These are phyloP conservation scores for Ptychochromis oligacanthus DNA, from an alignment of 2,113 vertebrate species.

Conservation along the genomic window DNA sequence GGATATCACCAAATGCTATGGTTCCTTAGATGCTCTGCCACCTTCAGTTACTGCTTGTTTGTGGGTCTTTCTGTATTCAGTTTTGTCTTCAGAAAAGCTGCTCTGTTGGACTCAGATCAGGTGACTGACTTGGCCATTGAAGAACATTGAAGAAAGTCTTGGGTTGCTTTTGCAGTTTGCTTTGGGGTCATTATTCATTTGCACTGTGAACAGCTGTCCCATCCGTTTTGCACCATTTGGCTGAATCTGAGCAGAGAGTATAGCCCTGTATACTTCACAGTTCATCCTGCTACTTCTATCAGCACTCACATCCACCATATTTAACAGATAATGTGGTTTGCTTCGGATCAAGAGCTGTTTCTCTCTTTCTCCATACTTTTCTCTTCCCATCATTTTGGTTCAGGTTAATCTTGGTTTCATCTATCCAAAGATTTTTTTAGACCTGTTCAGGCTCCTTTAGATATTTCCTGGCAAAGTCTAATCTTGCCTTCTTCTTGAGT, in stretches of 20 bases:
- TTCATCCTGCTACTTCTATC: too few relatives aligned
- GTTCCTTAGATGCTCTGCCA: not conserved
- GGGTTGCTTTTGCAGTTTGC: not conserved
- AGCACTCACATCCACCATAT: too few relatives aligned
- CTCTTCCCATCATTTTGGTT: not conserved
- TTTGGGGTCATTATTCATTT: not conserved
- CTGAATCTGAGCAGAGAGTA: too few relatives aligned
- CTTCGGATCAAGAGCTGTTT: not conserved
- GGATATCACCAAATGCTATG: fast-evolving
- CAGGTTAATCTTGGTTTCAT: not conserved
- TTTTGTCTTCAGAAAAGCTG: not conserved
- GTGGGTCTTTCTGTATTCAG: not conserved
- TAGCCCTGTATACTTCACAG: too few relatives aligned
- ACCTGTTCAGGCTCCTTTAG: not conserved
- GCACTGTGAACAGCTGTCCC: too few relatives aligned
- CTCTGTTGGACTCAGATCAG: not conserved
- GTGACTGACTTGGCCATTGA: not conserved
- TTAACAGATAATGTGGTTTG: too few relatives aligned
- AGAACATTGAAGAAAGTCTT: not conserved
- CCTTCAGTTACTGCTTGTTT: not conserved
- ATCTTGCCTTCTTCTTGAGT: not conserved
- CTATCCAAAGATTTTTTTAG: not conserved
- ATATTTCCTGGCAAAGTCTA: not conserved
- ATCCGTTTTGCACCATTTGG: too few relatives aligned
- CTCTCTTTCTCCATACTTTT: not conserved